Evolutionary conservation across 2,113 vertebrate genomes (phyloP).

Genomic region (Calypte anna): DNA sequence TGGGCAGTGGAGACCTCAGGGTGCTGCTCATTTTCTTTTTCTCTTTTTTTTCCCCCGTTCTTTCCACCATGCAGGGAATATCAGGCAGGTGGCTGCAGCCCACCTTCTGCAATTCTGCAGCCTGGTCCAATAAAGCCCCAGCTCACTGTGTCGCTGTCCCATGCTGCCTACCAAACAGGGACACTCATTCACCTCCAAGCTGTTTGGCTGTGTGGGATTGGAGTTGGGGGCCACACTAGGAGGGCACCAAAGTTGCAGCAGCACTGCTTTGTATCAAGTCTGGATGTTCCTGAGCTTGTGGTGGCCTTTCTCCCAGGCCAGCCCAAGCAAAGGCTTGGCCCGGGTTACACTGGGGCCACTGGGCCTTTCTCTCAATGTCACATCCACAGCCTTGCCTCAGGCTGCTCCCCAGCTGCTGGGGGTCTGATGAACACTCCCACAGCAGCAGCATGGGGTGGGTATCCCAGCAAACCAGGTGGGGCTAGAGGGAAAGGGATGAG

Average conservation of each 20-base stretch:
- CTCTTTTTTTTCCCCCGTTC: not conserved
- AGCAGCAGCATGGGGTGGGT: not conserved
- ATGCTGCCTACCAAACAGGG: not conserved
- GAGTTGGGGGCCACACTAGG: not conserved
- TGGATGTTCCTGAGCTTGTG: not conserved
- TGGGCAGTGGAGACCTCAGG: not conserved
- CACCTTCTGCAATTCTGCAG: not conserved
- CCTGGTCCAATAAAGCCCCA: not conserved
- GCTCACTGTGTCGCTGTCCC: not conserved
- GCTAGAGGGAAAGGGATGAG: not conserved
- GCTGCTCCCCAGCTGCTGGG: rapidly evolving
- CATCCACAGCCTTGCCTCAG: no score
- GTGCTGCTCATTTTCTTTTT: not conserved
- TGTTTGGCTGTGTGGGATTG: rapidly evolving
- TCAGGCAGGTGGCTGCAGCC: not conserved
- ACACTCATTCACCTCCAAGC: not conserved
- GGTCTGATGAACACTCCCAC: rapidly evolving
- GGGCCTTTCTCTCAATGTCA: not conserved
- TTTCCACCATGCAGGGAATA: not conserved
- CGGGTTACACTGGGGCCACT: not conserved
- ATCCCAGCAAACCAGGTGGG: not conserved
- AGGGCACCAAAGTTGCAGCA: not conserved
- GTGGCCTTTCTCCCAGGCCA: not conserved
- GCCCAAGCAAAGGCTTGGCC: not conserved
- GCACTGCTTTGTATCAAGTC: not conserved